Conservation (phyloP, 2,888 invertebrate genomes). For the Drosophila flavopinicola region DNA sequence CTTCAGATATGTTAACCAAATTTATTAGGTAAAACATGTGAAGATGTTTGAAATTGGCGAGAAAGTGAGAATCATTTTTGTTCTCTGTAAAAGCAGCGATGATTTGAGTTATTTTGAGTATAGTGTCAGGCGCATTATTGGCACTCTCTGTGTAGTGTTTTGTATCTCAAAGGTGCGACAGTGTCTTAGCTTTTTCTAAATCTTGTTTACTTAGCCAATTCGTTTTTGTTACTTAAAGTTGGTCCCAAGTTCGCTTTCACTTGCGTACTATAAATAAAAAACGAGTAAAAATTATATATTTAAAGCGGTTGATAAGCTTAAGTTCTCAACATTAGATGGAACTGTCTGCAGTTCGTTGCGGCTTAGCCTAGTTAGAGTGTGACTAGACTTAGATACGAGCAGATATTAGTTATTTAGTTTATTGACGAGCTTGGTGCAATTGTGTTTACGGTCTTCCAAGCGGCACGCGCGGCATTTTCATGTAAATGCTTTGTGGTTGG, state of each 20-base stretch:
- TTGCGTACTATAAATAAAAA: conserved; percentile 70
- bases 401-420: conserved; percentile 17
- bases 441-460: conserved; percentile 43
- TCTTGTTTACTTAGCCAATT: conserved; percentile 67
- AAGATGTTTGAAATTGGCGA: not conserved
- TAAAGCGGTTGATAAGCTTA: conserved; percentile 35
- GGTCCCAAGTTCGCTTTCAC: conserved; percentile 63
- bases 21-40: not conserved
- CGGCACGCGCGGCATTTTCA: conserved; percentile 67
- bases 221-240: conserved; percentile 44
- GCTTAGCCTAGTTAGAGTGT: conserved; percentile 42
- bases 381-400: conserved; percentile 43
- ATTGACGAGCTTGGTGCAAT: conserved; percentile 57
- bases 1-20: not conserved
- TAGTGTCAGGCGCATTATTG: conserved; percentile 60
- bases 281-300: conserved; percentile 36
- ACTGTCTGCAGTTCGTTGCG: conserved; percentile 46
- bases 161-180: conserved; percentile 37
- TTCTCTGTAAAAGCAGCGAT: conserved; percentile 4
- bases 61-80: conserved; percentile 5
- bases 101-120: conserved; percentile 28
- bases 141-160: conserved; percentile 50
- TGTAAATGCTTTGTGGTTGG: conserved; percentile 67
- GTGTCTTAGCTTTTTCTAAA: conserved; percentile 9
- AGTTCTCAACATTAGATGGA: conserved; percentile 27